Conservation (phyloP, 2,113 vertebrate species). For the Eonycteris spelaea region DNA sequence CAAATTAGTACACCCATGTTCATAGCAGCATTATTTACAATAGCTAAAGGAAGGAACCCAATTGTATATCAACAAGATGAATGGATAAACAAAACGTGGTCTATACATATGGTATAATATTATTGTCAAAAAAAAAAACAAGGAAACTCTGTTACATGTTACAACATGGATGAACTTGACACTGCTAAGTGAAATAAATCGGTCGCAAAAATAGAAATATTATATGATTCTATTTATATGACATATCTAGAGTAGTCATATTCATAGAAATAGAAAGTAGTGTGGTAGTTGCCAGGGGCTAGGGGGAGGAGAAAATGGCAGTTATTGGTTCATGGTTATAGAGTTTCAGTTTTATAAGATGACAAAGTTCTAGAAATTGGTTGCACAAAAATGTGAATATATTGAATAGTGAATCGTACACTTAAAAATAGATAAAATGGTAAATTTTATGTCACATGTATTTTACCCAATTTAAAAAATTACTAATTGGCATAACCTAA, state of each 20-base stretch:
- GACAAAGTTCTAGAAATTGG: neutral
- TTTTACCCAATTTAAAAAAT: neutral
- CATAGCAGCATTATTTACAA: neutral
- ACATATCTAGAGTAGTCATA: neutral
- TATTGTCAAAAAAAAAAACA: neutral
- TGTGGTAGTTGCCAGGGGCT: neutral
- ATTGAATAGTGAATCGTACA: neutral
- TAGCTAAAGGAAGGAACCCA: neutral
- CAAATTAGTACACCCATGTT: neutral
- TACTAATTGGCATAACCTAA: neutral
- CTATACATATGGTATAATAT: neutral
- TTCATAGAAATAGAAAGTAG: neutral
- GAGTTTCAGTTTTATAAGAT: neutral
- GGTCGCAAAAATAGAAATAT: neutral
- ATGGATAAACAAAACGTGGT: neutral
- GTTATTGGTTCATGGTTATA: neutral
- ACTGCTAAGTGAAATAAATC: neutral
- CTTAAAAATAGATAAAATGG: neutral
- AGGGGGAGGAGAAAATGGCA: fast-evolving
- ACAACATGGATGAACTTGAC: neutral
- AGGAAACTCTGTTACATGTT: neutral
- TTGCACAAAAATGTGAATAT: neutral
- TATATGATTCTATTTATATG: neutral
- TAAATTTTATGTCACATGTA: neutral
- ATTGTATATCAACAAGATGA: neutral